Percentiles rank a stretch among this genome's conserved stretches.
phyloP scores from a whole-genome alignment of 2,797 vertebrate genomes.

The Lacerta bilineata region DNA sequence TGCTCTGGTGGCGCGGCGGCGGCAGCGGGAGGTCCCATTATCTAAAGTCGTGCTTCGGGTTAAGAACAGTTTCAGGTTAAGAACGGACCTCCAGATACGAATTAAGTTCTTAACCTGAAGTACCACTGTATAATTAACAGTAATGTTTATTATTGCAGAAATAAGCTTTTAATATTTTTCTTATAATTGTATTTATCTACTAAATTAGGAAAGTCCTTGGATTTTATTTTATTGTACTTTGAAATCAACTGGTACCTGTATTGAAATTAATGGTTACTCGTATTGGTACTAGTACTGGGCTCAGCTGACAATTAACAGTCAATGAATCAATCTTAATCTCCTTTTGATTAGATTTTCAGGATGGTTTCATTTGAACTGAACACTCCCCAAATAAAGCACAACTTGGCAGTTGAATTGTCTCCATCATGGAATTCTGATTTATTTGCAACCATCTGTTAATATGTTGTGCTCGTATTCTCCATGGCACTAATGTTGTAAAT shows the following conservation, averaged over 20 bases:
- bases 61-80: too few species aligned
- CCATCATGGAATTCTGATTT: background rate
- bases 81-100: too few species aligned
- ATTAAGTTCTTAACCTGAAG: too few species aligned
- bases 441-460: background rate
- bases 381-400: background rate
- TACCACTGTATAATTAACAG: background rate
- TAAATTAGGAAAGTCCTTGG: too few species aligned
- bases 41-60: too few species aligned
- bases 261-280: background rate
- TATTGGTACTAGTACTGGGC: too few species aligned
- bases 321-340: background rate
- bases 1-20: too few species aligned
- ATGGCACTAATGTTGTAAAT: conserved; percentile 24
- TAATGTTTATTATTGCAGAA: background rate
- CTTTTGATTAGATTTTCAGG: background rate
- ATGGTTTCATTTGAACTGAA: background rate
- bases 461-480: background rate
- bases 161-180: too few species aligned
- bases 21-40: too few species aligned
- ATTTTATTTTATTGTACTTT: background rate
- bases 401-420: background rate
- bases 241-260: background rate
- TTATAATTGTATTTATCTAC: too few species aligned
- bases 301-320: background rate